Evolutionary conservation across 2,888 invertebrate genomes (phyloP), one percentile per base, ranked within the genome.

Genomic region (Caenorhabditis afra): DNA sequence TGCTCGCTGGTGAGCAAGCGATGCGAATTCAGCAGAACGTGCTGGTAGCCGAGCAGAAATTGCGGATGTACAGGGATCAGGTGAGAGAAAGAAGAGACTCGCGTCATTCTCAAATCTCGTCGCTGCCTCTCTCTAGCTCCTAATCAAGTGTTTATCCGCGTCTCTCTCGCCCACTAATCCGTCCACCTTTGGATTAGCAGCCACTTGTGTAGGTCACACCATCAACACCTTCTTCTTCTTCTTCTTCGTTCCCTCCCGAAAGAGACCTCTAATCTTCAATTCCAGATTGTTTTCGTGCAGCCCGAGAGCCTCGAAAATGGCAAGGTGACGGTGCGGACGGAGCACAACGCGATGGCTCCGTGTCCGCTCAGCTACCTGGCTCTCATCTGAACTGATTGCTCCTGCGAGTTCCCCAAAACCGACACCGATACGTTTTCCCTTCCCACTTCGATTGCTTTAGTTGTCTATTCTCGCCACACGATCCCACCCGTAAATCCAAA

Each of bases 241-340:
- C 18, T n/a, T n/a, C n/a, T 37, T 64, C 52, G 35, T 41, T 52
- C 14, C 14, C 16, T 62, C n/a, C 4, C 16, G 39, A 16, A 20
- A 16, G 11, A 18, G 11, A 52, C 22, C 3, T 37, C 37, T 22
- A 23, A 49, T 35, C 53, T 22, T 3, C 20, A 47, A 62, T 74
- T 86, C 52, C 77, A 88, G 87, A 86, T 89, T n/a, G 89, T 89
- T 10, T 89, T 89, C 61, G 89, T 87, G 5, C 88, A 89, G 57
- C 87, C 89, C 1, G 87, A 90, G 50, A 87, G 88, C 20, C 67
- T 90, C 20, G 47, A 71, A 20, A 86, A 89, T 37, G 86, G 85
- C 41, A 83, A 86, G 62, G 87, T 89, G 14, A 82, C 84, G 2
- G 84, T 89, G 23, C 81, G 89, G 45, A 89, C 86, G 23, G 89